Percentiles rank a stretch among this genome's conserved stretches.
Evolutionary conservation across 2,113 vertebrate species (phyloP).

Genomic region (Ursus arctos): DNA sequence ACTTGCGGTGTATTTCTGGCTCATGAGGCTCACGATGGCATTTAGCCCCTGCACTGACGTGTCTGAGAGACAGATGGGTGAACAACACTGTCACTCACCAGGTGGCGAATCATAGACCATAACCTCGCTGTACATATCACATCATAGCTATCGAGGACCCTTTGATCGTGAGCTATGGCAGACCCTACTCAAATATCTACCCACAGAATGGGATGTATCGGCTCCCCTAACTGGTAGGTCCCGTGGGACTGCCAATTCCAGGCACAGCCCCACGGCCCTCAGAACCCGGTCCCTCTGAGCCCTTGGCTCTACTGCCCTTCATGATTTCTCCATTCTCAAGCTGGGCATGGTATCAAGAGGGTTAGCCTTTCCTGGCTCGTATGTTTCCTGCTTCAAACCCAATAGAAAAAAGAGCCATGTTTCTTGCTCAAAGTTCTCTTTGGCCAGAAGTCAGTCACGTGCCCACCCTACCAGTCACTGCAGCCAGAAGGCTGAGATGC

Average conservation of each 20-base stretch:
- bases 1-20: neutral
- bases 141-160: neutral
- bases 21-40: neutral
- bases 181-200: neutral
- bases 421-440: slow-evolving; percentile 6
- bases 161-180: neutral
- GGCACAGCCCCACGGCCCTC: neutral
- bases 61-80: neutral
- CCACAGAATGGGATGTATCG: neutral
- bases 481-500: neutral
- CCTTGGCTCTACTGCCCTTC: neutral
- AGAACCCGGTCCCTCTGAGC: neutral
- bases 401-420: neutral
- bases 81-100: neutral
- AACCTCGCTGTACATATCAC: neutral
- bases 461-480: no score
- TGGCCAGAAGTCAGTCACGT: neutral
- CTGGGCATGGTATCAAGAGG: neutral
- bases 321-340: neutral
- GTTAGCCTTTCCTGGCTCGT: neutral
- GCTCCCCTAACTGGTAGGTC: neutral
- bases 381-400: neutral
- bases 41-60: neutral
- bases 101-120: neutral
- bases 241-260: neutral